Base-by-base conservation (phyloP, 2,888 invertebrate genomes). In the Apocheima hispidaria region DNA sequence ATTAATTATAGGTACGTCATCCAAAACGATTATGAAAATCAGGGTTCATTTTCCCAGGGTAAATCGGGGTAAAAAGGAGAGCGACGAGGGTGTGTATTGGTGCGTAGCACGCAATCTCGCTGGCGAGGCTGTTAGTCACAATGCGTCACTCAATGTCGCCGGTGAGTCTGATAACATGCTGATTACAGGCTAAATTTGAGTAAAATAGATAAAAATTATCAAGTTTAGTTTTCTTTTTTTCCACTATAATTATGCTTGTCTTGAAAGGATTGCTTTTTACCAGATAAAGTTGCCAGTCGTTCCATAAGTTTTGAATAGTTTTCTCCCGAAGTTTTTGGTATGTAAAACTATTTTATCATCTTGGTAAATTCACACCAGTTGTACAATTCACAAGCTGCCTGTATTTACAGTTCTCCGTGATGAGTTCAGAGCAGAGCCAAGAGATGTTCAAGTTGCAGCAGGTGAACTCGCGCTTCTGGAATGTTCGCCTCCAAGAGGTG, bases 41-140 rank as follows among this genome's bases (percentile, higher is more conserved):
- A 48, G n/a, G 33, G 51, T 66, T 54, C 67, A 64, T 68, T 66
- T 63, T 67, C 69, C 49, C 81, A 91, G 97, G 80, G 98, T 98
- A 61, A 97, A 97, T 88, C 98, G 98, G 84, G 97, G 98, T 84
- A 98, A 98, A 91, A 98, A 98, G 90, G 98, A 98, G 82, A 97
- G 98, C 81, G 98, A 98, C 83, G 97, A 98, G 69, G 99, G 99
- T 36, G 95, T 97, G 64, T 99, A 99, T 90, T 98, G 98, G 97
- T 99, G 99, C 92, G 97, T 98, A 74, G 99, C 99, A 66, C 96
- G 96, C 83, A 99, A 99, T 91, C 93, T 95, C 70, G 97, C 96
- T 54, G 99, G 99, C 71, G 96, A 95, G 75, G 98, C 96, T 66
- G 95, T 95, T 81, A 98, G 98, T 87, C 95, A 97, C 76, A 99